Base-by-base conservation (phyloP, 2,888 invertebrate genomes). In the Opisthograptis luteolata region DNA sequence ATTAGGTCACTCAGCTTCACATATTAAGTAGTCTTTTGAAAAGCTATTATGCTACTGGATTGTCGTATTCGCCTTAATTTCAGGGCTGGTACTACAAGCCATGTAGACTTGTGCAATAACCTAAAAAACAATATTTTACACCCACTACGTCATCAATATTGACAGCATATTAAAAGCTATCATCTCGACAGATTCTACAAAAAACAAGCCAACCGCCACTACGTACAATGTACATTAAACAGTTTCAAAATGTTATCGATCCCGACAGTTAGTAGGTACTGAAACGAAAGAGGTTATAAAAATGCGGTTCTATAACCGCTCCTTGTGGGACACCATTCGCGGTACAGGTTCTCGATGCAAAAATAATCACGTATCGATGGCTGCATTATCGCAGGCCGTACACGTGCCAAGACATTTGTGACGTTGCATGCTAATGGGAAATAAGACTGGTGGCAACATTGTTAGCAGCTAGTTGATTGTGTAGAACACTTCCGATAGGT, bases 351-450 rank as follows among this genome's bases (percentile, higher is more conserved):
- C 55, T 54, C 24, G 52, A 61, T 58, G 61, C 63, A 68, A 67
- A 48, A 72, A 66, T 67, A 69, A 68, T 66, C 59, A 70, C 60
- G 66, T 70, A 64, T 58, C 46, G 40, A 67, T 58, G 60, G 54
- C 49, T 64, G 62, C 55, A 62, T 62, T 64, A 59, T 54, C 60
- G 54, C 56, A 46, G 54, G 49, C 45, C 53, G 52, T 76, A 76
- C 82, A 83, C 82, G 83, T 82, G 83, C 66, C 65, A 41, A 56
- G 42, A 55, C 56, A 64, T 60, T 65, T 68, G 57, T 72, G 67
- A 71, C 65, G 68, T 30, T 45, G 56, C 48, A 58, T 58, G 51
- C 58, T 61, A 67, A 63, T 59, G 47, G 35, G 30, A 24, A 5
- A 9, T 10, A 52, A 25, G 40, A 30, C 41, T 49, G 45, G 44